Evolutionary conservation across 2,888 invertebrate species (phyloP).

Genomic region (Mythimna loreyi): DNA sequence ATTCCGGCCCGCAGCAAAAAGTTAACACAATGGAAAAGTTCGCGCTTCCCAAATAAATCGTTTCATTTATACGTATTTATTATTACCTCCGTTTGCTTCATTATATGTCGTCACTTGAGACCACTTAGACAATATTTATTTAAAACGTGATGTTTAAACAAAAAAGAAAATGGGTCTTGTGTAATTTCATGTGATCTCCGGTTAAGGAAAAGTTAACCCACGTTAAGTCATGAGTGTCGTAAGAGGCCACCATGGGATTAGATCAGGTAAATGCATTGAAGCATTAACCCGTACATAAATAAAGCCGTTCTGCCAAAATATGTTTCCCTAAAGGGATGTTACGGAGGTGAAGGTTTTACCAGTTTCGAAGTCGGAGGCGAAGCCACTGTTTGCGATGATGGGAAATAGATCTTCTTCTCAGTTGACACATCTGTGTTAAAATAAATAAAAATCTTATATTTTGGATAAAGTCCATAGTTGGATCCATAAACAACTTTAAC

Average conservation of each 20-base stretch:
- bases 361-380: too few relatives aligned
- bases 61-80: slow-evolving; percentile 77
- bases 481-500: too few relatives aligned
- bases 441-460: too few relatives aligned
- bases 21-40: slow-evolving; percentile 85
- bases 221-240: neutral
- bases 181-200: neutral
- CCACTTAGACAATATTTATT: slow-evolving; percentile 57
- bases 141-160: slow-evolving; percentile 13
- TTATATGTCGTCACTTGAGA: slow-evolving; percentile 61
- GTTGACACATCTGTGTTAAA: too few relatives aligned
- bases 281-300: slow-evolving; percentile 29
- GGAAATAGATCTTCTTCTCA: too few relatives aligned
- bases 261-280: slow-evolving; percentile 29
- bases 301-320: slow-evolving; percentile 28
- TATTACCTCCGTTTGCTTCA: slow-evolving; percentile 69
- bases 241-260: slow-evolving; percentile 7
- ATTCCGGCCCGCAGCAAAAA: slow-evolving; percentile 79
- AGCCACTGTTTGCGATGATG: too few relatives aligned
- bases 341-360: too few relatives aligned
- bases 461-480: too few relatives aligned
- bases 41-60: slow-evolving; percentile 79
- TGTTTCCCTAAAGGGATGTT: neutral
- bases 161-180: neutral
- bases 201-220: neutral